Percentiles rank a stretch among this genome's conserved stretches.
Evolutionary conservation across 2,888 invertebrate genomes (phyloP).

Genomic region (Metallyticus violacea): DNA sequence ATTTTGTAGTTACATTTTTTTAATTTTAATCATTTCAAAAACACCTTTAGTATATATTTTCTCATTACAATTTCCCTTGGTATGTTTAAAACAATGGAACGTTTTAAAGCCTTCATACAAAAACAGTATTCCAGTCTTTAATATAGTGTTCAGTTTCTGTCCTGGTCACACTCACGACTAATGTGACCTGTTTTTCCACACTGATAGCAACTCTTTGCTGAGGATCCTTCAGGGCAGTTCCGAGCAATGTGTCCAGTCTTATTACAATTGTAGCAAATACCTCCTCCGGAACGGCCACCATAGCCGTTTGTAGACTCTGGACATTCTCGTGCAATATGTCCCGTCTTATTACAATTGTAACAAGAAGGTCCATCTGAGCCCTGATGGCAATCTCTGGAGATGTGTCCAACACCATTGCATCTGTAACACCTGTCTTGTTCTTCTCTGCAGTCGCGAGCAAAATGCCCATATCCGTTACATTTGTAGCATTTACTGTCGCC

Average conservation of each 20-base stretch:
- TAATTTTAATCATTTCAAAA: not conserved
- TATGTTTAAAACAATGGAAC: not conserved
- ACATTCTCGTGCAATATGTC: constrained; percentile 71
- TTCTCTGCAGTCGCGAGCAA: constrained; percentile 90
- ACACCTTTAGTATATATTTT: not conserved
- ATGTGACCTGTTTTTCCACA: constrained; percentile 90
- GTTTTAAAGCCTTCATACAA: not conserved
- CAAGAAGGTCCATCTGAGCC: constrained; percentile 65
- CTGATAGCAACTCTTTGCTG: constrained; percentile 80
- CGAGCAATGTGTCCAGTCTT: constrained; percentile 69
- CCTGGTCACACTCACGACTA: constrained; percentile 85
- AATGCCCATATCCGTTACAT: constrained; percentile 91
- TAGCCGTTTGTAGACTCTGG: constrained; percentile 39
- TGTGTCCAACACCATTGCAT: constrained; percentile 90
- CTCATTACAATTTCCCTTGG: not conserved
- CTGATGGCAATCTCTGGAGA: constrained; percentile 90
- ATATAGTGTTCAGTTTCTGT: constrained; percentile 38
- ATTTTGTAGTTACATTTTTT: not conserved
- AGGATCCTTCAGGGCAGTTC: constrained; percentile 55
- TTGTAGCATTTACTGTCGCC: constrained; percentile 80
- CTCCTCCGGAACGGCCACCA: constrained; percentile 36
- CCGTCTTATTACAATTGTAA: constrained; percentile 93
- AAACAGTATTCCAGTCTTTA: constrained; percentile 17
- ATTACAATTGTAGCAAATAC: constrained; percentile 64
- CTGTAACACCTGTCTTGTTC: constrained; percentile 74